Conservation (phyloP, 2,888 invertebrate genomes). For the Teinopalpus imperialis region DNA sequence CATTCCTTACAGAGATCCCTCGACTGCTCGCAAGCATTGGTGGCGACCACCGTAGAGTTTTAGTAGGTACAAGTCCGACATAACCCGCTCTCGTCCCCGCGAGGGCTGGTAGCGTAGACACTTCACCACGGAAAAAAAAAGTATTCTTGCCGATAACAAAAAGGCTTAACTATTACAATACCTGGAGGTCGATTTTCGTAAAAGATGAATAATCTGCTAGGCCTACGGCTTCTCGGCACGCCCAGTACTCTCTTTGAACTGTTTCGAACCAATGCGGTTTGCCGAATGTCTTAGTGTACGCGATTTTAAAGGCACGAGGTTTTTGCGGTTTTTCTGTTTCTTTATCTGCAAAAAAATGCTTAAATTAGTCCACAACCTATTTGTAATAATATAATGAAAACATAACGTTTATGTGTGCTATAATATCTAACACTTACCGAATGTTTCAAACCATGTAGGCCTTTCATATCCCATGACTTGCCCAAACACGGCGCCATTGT, state of each 20-base stretch:
- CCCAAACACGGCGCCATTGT: constrained; percentile 96
- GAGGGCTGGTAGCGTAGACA: too few relatives aligned
- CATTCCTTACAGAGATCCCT: too few relatives aligned
- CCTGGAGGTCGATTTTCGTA: constrained; percentile 97
- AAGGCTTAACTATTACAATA: too few relatives aligned
- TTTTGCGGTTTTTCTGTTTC: constrained; percentile 43
- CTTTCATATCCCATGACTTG: constrained; percentile 99
- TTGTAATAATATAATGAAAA: too few relatives aligned
- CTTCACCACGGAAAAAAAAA: too few relatives aligned
- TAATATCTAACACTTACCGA: constrained; percentile 45
- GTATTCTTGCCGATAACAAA: too few relatives aligned
- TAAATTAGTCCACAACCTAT: too few relatives aligned
- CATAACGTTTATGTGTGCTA: too few relatives aligned
- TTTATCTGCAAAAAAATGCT: constrained; percentile 66
- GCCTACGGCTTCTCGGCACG: constrained; percentile 95
- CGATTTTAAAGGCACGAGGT: constrained; percentile 83
- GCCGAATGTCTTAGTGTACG: constrained; percentile 91
- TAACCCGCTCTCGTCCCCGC: too few relatives aligned
- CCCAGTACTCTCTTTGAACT: constrained; percentile 94
- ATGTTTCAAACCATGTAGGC: constrained; percentile 92
- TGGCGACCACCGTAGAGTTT: too few relatives aligned
- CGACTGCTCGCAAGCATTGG: too few relatives aligned
- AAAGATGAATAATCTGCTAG: constrained; percentile 98
- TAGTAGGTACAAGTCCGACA: too few relatives aligned
- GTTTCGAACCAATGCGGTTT: constrained; percentile 97